Evolutionary conservation across 2,113 vertebrate genomes (phyloP), one percentile per base, ranked within the genome.

Genomic region (Chinchilla lanigera): DNA sequence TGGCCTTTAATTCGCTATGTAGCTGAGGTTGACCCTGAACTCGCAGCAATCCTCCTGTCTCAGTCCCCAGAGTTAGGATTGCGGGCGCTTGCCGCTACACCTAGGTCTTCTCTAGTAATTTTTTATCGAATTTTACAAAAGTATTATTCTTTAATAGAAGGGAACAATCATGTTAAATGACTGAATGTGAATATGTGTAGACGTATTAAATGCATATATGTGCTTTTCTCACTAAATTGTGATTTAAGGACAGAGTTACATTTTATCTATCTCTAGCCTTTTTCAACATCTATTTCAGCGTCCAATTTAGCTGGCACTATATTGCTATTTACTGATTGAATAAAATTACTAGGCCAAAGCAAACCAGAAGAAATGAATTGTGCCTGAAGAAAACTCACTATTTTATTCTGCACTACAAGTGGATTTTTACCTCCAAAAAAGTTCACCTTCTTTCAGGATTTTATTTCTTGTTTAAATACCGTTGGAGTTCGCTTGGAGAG

Each of bases 231-330:
- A 58, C 35, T 69, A 71, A 14, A 7, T 86, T 63, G 60, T 56
- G 30, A 86, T 80, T 84, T 83, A 50, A 50, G 47, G 28, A 65
- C 4, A 95, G 7, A 71, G 38, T 60, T 94, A 30, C 33, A 60
- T 92, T 96, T 89, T 67, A 50, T 52, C 92, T 69, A 54, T 75
- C 20, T 87, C 52, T 90, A 6, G 3, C 10, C 69, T 92, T 96
- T 95, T 93, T 81, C 30, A 75, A 60, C 24, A 73, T 82, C 50
- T 75, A 28, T 85, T 82, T 93, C 54, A 85, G 0, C 69, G n/a
- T 88, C 41, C 65, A 75, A 73, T 26, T 20, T 80, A 56, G 6
- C 50, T 91, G 17, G 12, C 11, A 78, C 11, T 78, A 26, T 47
- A 20, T 77, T 50, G 9, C 83, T 87, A 92, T 65, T 80, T 73